A percentile compares a stretch with the other conserved stretches of the same genome.
Evolutionary conservation across 2,113 vertebrate genomes (phyloP).

Genomic region (Bos indicus): DNA sequence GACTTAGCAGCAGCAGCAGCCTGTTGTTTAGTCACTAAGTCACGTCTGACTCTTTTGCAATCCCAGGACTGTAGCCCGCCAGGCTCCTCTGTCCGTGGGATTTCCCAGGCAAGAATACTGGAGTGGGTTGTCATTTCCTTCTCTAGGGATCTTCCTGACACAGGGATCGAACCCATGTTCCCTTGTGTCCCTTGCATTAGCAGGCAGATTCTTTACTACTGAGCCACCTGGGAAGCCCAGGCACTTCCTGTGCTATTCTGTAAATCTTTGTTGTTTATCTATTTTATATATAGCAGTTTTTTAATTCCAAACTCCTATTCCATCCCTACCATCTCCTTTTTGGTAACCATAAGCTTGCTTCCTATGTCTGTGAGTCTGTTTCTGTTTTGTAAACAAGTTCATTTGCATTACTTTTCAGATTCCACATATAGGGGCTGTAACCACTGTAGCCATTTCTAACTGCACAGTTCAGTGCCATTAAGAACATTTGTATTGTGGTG

Average conservation of each 20-base stretch:
- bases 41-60: background rate
- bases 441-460: background rate
- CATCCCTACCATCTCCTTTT: background rate
- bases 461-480: background rate
- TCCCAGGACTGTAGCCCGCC: background rate
- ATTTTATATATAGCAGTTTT: background rate
- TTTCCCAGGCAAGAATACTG: background rate
- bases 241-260: background rate
- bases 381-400: background rate
- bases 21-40: background rate
- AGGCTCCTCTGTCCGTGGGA: background rate
- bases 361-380: background rate
- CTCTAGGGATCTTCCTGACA: background rate
- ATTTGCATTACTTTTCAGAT: background rate
- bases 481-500: background rate
- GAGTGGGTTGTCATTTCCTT: background rate
- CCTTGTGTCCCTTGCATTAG: background rate
- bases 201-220: background rate
- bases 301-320: background rate
- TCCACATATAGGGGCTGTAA: background rate
- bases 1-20: too few relatives aligned
- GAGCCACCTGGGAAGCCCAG: background rate
- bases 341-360: background rate
- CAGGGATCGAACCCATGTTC: background rate
- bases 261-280: background rate